A percentile compares a stretch with the other conserved stretches of the same genome.
Evolutionary conservation across 2,888 invertebrate genomes (phyloP).

Genomic region (Leucania comma): DNA sequence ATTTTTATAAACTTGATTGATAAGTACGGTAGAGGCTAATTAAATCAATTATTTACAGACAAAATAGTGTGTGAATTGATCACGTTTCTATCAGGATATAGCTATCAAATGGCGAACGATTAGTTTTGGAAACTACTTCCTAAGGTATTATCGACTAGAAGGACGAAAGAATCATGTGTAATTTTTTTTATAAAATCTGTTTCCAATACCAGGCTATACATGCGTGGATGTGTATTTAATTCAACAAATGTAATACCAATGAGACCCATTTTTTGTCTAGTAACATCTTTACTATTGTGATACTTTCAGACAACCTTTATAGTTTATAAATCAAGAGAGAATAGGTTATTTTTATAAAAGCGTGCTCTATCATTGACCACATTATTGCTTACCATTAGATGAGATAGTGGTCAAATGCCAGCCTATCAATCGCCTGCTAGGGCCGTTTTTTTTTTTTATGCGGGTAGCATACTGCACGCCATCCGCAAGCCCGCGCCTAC

Average conservation of each 20-base stretch:
- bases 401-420: background rate
- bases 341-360: too few relatives aligned
- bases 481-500: too few relatives aligned
- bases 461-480: too few relatives aligned
- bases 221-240: too few relatives aligned
- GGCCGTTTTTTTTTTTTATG: too few relatives aligned
- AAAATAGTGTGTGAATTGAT: background rate
- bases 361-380: too few relatives aligned
- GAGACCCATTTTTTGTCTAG: background rate
- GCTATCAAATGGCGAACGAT: background rate
- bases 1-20: background rate
- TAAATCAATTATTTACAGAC: background rate
- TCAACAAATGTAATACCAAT: background rate
- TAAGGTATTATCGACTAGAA: background rate
- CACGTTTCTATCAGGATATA: constrained; percentile 1
- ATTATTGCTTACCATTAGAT: background rate
- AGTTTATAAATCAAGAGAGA: too few relatives aligned
- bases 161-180: background rate
- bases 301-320: too few relatives aligned
- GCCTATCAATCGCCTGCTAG: too few relatives aligned
- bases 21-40: background rate
- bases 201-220: too few relatives aligned
- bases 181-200: background rate
- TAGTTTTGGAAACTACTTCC: constrained; percentile 6
- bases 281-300: too few relatives aligned